Percentiles rank a stretch among this genome's conserved stretches.
These are phyloP conservation scores for Ischnura elegans DNA, from an alignment of 2,888 invertebrate species.

Conservation along the genomic window DNA sequence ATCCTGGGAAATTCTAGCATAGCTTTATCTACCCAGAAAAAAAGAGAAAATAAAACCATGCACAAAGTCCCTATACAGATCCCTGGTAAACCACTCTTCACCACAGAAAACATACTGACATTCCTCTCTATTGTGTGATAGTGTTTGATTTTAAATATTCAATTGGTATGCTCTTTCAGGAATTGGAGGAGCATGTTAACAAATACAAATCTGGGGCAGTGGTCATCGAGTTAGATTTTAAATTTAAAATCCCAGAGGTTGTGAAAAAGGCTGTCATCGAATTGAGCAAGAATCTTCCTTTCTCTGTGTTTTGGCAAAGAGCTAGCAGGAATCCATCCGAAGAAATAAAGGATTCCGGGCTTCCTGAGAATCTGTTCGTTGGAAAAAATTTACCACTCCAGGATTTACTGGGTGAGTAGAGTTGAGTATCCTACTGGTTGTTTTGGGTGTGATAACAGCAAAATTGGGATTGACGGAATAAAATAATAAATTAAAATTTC, in stretches of 20 bases:
- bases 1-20: no score
- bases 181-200: conserved; percentile 2
- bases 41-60: no score
- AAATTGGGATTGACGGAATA: no score
- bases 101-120: no score
- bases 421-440: no score
- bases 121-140: no score
- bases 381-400: conserved; percentile 47
- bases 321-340: background rate
- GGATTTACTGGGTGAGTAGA: conserved; percentile 49
- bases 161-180: background rate
- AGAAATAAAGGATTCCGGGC: background rate
- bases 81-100: no score
- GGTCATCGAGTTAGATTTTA: conserved; percentile 51
- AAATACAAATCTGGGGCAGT: conserved; percentile 47
- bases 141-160: background rate
- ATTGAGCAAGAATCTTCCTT: conserved; percentile 13
- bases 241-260: conserved; percentile 1
- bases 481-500: no score
- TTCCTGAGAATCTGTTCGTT: background rate
- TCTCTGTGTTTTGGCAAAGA: conserved; percentile 42
- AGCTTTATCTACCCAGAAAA: no score
- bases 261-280: conserved; percentile 25
- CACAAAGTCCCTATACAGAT: no score
- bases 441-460: no score